Evolutionary conservation across 2,113 vertebrate genomes (phyloP).

Genomic region (Bufo gargarizans): DNA sequence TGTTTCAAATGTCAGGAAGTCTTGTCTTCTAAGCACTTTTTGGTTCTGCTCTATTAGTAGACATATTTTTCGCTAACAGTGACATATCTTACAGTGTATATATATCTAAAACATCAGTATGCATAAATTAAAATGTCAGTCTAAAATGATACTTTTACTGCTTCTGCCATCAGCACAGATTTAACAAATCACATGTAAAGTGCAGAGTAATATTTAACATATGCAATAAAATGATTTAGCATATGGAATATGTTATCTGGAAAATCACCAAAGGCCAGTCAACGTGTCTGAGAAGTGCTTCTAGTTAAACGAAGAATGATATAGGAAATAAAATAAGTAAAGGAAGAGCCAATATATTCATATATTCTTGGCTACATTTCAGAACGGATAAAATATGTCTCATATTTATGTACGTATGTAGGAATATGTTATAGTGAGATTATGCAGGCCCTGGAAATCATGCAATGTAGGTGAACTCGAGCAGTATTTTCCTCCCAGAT

Average conservation of each 20-base stretch:
- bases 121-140: slow-evolving; percentile 42
- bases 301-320: slow-evolving; percentile 31
- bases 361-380: slow-evolving; percentile 38
- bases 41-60: slow-evolving; percentile 12
- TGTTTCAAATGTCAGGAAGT: neutral
- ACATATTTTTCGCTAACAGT: neutral
- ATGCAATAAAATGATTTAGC: slow-evolving; percentile 16
- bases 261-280: slow-evolving; percentile 47
- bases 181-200: slow-evolving; percentile 23
- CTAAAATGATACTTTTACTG: slow-evolving; percentile 27
- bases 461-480: neutral
- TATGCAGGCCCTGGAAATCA: neutral
- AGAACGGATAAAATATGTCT: slow-evolving; percentile 35
- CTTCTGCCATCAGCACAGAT: slow-evolving; percentile 31
- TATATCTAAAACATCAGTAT: slow-evolving; percentile 34
- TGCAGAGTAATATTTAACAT: slow-evolving; percentile 46
- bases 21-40: neutral
- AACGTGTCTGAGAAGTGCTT: slow-evolving; percentile 43
- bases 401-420: slow-evolving; percentile 44
- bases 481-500: slow-evolving; percentile 9
- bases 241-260: slow-evolving; percentile 47
- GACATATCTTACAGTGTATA: neutral
- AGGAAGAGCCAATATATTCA: slow-evolving; percentile 33
- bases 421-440: slow-evolving; percentile 32
- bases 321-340: slow-evolving; percentile 39